A percentile compares a stretch with the other conserved stretches of the same genome.
phyloP scores from a whole-genome alignment of 2,797 vertebrate species.

The Lophotriccus pileatus region DNA sequence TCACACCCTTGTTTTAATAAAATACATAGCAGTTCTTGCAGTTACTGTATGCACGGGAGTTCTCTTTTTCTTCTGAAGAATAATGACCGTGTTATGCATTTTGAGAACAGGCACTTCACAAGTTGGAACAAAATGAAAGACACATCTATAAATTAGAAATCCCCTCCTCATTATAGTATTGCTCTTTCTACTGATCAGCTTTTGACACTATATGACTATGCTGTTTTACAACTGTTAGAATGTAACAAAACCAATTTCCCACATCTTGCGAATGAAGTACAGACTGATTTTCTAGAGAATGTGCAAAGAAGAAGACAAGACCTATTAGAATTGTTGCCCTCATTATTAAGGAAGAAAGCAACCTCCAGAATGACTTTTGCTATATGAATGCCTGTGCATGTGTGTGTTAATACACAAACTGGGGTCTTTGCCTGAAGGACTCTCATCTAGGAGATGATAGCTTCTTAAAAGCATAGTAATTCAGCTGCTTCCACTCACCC shows the following conservation, averaged over 20 bases:
- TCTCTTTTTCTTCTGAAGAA: not conserved
- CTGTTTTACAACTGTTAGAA: not conserved
- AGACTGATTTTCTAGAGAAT: not conserved
- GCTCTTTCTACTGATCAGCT: not conserved
- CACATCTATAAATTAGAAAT: not conserved
- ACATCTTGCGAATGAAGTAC: not conserved
- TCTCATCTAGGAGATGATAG: not conserved
- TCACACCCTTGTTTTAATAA: not conserved
- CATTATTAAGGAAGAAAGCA: not conserved
- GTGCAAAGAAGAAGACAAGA: not conserved
- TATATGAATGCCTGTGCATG: not conserved
- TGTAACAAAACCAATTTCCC: not conserved
- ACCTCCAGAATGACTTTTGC: not conserved
- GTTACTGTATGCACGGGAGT: not conserved
- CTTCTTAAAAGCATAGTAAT: not conserved
- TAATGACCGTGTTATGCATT: not conserved
- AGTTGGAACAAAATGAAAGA: not conserved
- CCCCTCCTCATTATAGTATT: not conserved
- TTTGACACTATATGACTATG: not conserved
- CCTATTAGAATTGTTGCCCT: not conserved
- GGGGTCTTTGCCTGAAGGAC: not conserved
- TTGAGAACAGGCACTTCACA: not conserved
- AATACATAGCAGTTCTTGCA: not conserved
- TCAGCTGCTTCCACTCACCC: not conserved
- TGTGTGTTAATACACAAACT: not conserved